Base-by-base conservation (phyloP, 2,113 vertebrate genomes). In the Dicaeum eximium region DNA sequence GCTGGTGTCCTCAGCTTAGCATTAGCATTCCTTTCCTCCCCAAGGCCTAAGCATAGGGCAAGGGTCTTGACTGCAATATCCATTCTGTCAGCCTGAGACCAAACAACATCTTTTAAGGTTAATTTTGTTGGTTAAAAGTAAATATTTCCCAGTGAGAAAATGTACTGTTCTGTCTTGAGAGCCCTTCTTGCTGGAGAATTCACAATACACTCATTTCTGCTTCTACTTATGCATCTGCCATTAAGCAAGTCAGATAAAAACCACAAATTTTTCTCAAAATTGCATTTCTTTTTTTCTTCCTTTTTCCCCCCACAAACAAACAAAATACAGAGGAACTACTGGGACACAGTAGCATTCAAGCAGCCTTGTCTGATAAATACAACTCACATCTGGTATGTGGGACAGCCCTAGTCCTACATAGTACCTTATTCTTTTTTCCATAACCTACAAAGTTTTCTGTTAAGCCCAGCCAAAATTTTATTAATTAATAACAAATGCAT, bases 21-120 rank as follows among this genome's bases (percentile, higher is more conserved):
- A 30, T 62, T 3, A 77, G 62, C 93, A 91, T 92, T 96, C 81
- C 72, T 83, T 78, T 56, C 62, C 81, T 95, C 82, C 92, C 93
- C 4, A 2, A 80, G 90, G 91, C 62, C 86, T 83, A 60, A 71
- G 69, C 65, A 23, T 0, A 84, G 80, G 94, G 50, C 86, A 95
- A 90, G 25, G 58, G 80, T 91, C 77, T 75, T 57, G 35, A 74
- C 86, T 80, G 86, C 65, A 89, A 67, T 65, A 91, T 81, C 77
- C 89, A 92, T 75, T 92, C 89, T 87, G 80, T 95, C 57, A 83
- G 88, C 33, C 64, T 83, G 35, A 92, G 54, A 74, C 80, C 86
- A 95, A 91, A 81, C 40, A 93, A 71, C 53, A 72, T 69, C 44
- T 82, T 94, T 75, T 65, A 94, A 95, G n/a, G 78, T 69, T 95